Evolutionary conservation across 2,888 invertebrate species (phyloP).

Genomic region (Taphrorychus bicolor): DNA sequence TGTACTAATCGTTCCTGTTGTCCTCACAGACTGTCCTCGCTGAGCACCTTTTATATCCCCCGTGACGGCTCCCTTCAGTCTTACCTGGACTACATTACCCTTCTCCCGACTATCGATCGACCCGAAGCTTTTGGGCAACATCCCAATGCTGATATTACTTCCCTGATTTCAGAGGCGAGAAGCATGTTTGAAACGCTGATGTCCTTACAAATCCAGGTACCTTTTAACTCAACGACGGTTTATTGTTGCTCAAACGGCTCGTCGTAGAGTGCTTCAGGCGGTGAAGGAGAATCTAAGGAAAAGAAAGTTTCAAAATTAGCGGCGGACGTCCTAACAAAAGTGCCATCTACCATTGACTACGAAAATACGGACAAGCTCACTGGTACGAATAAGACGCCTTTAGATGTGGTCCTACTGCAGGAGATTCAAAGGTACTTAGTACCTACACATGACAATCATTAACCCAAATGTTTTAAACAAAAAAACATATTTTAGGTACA

Average conservation of each 20-base stretch:
- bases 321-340: conserved; percentile 73
- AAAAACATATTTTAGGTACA: conserved; percentile 71
- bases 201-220: conserved; percentile 72
- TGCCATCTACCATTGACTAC: conserved; percentile 78
- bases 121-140: conserved; percentile 92
- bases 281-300: conserved; percentile 68
- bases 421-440: conserved; percentile 70
- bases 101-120: conserved; percentile 79
- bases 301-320: conserved; percentile 75
- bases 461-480: no score
- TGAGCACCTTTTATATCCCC: conserved; percentile 83
- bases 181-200: conserved; percentile 80
- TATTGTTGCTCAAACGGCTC: background rate
- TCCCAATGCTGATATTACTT: conserved; percentile 88
- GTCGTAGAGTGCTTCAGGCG: conserved; percentile 53
- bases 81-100: conserved; percentile 80
- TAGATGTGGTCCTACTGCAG: conserved; percentile 85
- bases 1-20: no score
- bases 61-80: conserved; percentile 81
- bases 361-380: conserved; percentile 78
- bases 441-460: background rate
- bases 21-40: conserved; percentile 71
- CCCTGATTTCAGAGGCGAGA: conserved; percentile 80
- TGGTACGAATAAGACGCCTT: conserved; percentile 75
- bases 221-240: background rate